Evolutionary conservation across 2,113 vertebrate species (phyloP), one percentile per base, ranked within the genome.

Genomic region (Python bivittatus): DNA sequence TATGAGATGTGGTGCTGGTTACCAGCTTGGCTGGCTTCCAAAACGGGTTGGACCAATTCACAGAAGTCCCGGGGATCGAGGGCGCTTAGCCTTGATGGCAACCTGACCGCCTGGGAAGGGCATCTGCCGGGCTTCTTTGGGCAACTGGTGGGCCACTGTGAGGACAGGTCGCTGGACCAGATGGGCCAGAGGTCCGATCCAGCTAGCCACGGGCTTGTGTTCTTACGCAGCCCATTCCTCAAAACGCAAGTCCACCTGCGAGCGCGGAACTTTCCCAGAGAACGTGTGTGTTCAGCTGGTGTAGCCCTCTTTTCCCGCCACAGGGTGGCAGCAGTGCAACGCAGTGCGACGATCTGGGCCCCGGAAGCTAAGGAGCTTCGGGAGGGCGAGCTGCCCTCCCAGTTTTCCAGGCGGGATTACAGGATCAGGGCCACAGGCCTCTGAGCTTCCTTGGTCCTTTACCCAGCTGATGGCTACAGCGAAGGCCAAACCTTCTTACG

Each of bases 311-410:
- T 89, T 7, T 58, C 92, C 87, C 86, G 53, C 97, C 98, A 98
- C 97, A 93, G 97, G 97, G 93, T 96, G 97, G 97, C 97, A 93
- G 93, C 92, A 94, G 60, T 84, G 93, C 95, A 96, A 95, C 23
- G 2, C 4, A 5, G 25, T 44, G 4, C 15, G 25, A 27, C 33
- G 48, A 56, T 23, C 20, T 1, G 29, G 4, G 48, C 2, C 1
- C 5, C 13, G 53, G 22, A 1, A 5, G 29, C 9, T 11, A 6
- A 4, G 60, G 3, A 6, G 11, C 23, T 13, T 52, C 12, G 89
- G 53, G 22, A 52, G 7, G 0, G 48, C 48, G 7, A 48, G 48
- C 48, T 5, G 4, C 48, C 48, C 48, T 48, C 48, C 7, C 48
- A n/a, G n/a, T n/a, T n/a, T 20, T 2, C 68, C n/a, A 64, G 61